Evolutionary conservation across 2,888 invertebrate species (phyloP).

Genomic region (Scrobipalpa atriplicella): DNA sequence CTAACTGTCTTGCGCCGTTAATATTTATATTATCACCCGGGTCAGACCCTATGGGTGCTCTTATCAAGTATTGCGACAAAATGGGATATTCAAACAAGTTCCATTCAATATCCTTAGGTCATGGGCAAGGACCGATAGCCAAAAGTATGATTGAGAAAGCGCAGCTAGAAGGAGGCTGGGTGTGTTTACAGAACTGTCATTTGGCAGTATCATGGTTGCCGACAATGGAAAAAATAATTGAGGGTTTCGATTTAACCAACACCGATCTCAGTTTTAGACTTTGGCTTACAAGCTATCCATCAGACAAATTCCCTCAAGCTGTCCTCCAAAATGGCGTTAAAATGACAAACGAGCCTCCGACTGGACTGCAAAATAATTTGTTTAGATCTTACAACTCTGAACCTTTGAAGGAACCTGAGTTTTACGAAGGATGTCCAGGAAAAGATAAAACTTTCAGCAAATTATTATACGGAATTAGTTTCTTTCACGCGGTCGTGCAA

Average conservation of each 20-base stretch:
- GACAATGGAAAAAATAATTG: slow-evolving; percentile 88
- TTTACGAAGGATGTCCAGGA: slow-evolving; percentile 90
- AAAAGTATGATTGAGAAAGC: slow-evolving; percentile 87
- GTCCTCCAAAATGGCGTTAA: slow-evolving; percentile 95
- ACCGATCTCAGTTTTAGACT: slow-evolving; percentile 89
- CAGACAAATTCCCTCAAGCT: slow-evolving; percentile 92
- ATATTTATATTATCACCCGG: slow-evolving; percentile 93
- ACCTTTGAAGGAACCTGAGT: slow-evolving; percentile 91
- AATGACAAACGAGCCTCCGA: slow-evolving; percentile 97
- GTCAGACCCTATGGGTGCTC: slow-evolving; percentile 90
- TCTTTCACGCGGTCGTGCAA: slow-evolving; percentile 93
- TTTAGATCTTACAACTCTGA: slow-evolving; percentile 92
- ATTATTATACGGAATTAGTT: slow-evolving; percentile 90
- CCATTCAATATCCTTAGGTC: slow-evolving; percentile 90
- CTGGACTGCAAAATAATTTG: slow-evolving; percentile 93
- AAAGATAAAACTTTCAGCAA: slow-evolving; percentile 91
- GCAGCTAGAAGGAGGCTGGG: slow-evolving; percentile 89
- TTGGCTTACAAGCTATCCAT: slow-evolving; percentile 96
- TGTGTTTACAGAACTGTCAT: slow-evolving; percentile 94
- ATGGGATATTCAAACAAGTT: slow-evolving; percentile 85
- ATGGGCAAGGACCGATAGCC: slow-evolving; percentile 90
- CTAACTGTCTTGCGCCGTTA: slow-evolving; percentile 88
- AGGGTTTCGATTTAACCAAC: slow-evolving; percentile 86
- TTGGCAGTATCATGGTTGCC: slow-evolving; percentile 93
- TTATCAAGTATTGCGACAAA: slow-evolving; percentile 89